These are phyloP conservation scores for Tyrophagus putrescentiae DNA, from an alignment of 1,140 invertebrate genomes.

Conservation along the genomic window DNA sequence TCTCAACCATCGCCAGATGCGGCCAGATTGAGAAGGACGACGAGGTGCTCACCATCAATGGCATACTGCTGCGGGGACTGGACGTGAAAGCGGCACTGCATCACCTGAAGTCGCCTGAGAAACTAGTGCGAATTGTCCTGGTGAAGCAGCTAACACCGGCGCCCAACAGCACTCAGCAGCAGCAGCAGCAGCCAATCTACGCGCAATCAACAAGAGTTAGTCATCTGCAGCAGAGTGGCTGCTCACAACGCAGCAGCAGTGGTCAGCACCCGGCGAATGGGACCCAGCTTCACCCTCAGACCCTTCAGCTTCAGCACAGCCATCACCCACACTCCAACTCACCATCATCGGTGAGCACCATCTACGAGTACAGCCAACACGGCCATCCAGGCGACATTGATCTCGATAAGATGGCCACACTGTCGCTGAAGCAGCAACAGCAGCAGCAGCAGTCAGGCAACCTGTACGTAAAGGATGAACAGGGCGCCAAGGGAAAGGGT, in stretches of 20 bases:
- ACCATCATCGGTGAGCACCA: slow-evolving; percentile 3
- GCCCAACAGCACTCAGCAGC: neutral
- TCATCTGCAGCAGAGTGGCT: neutral
- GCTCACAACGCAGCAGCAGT: neutral
- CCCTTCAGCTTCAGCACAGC: neutral
- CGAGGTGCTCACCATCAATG: slow-evolving; percentile 72
- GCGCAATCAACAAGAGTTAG: neutral
- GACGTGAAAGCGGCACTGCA: slow-evolving; percentile 57
- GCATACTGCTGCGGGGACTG: slow-evolving; percentile 55
- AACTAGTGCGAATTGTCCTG: slow-evolving; percentile 57
- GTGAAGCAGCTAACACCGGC: slow-evolving; percentile 26
- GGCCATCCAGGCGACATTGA: slow-evolving; percentile 1
- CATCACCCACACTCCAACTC: neutral
- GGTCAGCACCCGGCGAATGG: too few species aligned
- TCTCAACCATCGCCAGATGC: too few species aligned
- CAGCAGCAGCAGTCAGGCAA: too few species aligned
- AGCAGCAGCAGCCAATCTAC: neutral
- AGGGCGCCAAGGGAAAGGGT: neutral
- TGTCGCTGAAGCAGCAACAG: too few species aligned
- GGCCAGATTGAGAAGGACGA: slow-evolving; percentile 60
- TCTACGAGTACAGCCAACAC: neutral
- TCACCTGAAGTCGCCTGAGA: slow-evolving; percentile 44
- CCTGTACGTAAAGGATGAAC: too few species aligned
- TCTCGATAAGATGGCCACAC: slow-evolving; percentile 12
- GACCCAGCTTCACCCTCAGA: neutral